Evolutionary conservation across 2,797 vertebrate genomes (phyloP).

Genomic region (Spinus olivaceus): DNA sequence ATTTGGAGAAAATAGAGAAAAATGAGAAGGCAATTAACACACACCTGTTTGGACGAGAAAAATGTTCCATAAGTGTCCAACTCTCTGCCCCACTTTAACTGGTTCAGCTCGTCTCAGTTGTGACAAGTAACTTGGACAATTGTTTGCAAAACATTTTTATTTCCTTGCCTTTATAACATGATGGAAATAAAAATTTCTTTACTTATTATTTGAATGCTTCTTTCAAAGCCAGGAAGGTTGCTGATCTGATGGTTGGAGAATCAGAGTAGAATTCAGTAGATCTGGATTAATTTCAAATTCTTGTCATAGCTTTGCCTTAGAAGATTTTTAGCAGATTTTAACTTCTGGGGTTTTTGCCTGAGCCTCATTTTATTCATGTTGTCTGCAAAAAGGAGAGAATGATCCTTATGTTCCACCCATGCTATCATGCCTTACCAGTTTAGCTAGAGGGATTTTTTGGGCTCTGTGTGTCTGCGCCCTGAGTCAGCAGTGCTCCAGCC

Average conservation of each 20-base stretch:
- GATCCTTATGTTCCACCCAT: not conserved
- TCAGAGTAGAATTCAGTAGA: not conserved
- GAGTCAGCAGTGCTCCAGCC: not conserved
- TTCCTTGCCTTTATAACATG: not conserved
- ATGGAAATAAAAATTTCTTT: not conserved
- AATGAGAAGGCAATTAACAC: not conserved
- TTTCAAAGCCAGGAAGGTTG: not conserved
- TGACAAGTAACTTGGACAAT: not conserved
- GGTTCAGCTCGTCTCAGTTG: accelerated
- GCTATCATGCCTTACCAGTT: not conserved
- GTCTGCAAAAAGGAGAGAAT: not conserved
- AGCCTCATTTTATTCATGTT: not conserved
- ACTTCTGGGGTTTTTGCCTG: not conserved
- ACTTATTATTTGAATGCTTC: not conserved
- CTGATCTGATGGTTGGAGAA: not conserved
- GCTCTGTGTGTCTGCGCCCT: not conserved
- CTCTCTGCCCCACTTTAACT: not conserved
- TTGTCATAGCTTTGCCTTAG: not conserved
- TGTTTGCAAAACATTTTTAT: not conserved
- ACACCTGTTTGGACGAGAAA: not conserved
- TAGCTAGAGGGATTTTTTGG: not conserved
- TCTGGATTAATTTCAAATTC: not conserved
- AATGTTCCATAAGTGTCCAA: not conserved
- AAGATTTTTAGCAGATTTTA: not conserved
- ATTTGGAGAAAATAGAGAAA: not conserved